Evolutionary conservation across 2,888 invertebrate genomes (phyloP).

Genomic region (Acronicta leporina): DNA sequence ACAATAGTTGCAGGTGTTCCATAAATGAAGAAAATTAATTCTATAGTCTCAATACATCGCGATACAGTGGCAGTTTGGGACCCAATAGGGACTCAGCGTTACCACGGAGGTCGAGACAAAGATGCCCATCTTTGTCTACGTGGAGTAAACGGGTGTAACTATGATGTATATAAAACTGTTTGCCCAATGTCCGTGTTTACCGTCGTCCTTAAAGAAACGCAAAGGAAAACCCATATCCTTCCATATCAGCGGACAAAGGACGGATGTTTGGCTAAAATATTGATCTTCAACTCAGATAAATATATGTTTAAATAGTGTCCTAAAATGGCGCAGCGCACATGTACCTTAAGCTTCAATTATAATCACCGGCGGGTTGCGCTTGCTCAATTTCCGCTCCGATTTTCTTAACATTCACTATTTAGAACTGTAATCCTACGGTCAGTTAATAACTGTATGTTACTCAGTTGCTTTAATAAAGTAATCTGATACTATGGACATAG

Average conservation of each 20-base stretch:
- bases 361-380: conserved; percentile 29
- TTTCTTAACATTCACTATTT: conserved; percentile 41
- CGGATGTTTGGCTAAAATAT: conserved; percentile 80
- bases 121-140: conserved; percentile 51
- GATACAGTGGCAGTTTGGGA: conserved; percentile 61
- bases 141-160: conserved; percentile 34
- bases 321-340: conserved; percentile 21
- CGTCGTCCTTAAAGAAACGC: conserved; percentile 47
- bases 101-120: conserved; percentile 60
- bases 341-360: conserved; percentile 21
- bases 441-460: conserved; percentile 20
- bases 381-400: conserved; percentile 48
- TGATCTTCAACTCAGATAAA: conserved; percentile 58
- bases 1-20: too few relatives aligned
- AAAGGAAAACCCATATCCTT: conserved; percentile 76
- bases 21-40: too few relatives aligned
- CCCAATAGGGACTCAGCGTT: conserved; percentile 53
- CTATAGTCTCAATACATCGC: conserved; percentile 29
- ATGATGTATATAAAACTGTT: conserved; percentile 29
- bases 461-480: background rate
- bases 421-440: conserved; percentile 30
- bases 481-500: too few relatives aligned
- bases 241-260: conserved; percentile 46
- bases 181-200: conserved; percentile 36
- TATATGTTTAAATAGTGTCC: conserved; percentile 37